Percentiles rank a stretch among this genome's conserved stretches.
These are phyloP conservation scores for Aleiodes sp. DNA, from an alignment of 1,140 invertebrate species.

Conservation along the genomic window DNA sequence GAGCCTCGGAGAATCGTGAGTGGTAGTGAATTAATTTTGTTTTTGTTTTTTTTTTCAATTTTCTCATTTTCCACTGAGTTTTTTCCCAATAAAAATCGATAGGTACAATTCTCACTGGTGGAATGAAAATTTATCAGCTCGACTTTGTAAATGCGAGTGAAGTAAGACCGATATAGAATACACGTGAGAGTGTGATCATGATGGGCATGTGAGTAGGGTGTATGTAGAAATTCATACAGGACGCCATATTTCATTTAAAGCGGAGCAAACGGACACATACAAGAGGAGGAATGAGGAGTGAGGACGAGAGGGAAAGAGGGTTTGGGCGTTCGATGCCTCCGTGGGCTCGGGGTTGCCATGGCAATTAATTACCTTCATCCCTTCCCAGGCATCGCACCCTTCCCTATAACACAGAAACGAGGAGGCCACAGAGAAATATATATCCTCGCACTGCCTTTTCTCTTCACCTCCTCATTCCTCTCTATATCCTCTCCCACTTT, in stretches of 20 bases:
- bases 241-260: conserved; percentile 50
- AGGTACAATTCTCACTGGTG: neutral
- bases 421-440: conserved; percentile 28
- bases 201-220: neutral
- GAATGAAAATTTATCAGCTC: no score
- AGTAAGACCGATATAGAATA: no score
- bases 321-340: conserved; percentile 60
- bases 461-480: conserved; percentile 4
- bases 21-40: conserved; percentile 27
- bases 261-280: conserved; percentile 37
- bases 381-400: conserved; percentile 46
- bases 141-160: no score
- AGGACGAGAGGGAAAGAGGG: conserved; percentile 37
- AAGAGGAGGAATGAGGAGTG: conserved; percentile 6
- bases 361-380: conserved; percentile 67
- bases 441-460: conserved; percentile 17
- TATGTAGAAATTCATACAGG: conserved; percentile 40
- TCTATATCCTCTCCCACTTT: neutral
- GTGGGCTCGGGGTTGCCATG: conserved; percentile 62
- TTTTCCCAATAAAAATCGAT: conserved; percentile 19
- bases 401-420: conserved; percentile 28
- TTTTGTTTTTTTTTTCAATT: conserved; percentile 10
- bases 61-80: neutral
- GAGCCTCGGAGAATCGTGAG: conserved; percentile 27
- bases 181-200: conserved; percentile 21